Base-by-base conservation (phyloP, 1,140 invertebrate species). In the Lordiphosa stackelbergi region DNA sequence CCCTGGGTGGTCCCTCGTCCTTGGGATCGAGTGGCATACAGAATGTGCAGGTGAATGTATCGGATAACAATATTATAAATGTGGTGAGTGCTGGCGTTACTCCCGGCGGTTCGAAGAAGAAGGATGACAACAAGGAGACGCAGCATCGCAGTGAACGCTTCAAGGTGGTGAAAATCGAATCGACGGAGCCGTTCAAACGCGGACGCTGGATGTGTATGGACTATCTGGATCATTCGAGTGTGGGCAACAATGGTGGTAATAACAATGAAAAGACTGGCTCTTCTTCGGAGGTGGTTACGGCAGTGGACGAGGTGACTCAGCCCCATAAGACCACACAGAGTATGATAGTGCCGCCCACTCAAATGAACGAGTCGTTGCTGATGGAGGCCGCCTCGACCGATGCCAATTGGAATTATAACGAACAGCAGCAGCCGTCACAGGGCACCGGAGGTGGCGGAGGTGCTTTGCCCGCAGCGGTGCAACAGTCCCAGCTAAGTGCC, bases 141-240 rank as follows among this genome's bases (percentile, higher is more conserved):
- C 92, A 94, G 74, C 92, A 93, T 73, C 91, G 93, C 73, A 95
- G 94, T 88, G 94, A 95, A 87, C 90, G 96, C 61, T 98, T 98
- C 88, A 97, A 97, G 90, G 96, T 98, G 69, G 96, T 98, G 16
- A 98, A 98, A 91, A 96, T 98, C 60, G 96, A 97, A 88, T 97
- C 95, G 85, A 95, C 95, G 16, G 96, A 98, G 88, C 97, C 97
- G 4, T 97, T 98, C 81, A 94, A 94, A 69, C 91, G 97, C 37
- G 97, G 97, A 19, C 90, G 97, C 77, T 98, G 97, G 97, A 93
- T 94, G 72, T 98, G 96, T 89, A 95, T 97, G 92, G 97, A 98
- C 88, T 98, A 97, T 89, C 90, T 96, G 77, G 96, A 98, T 89
- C 94, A 96, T 85, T 92, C 81, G 35, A 85, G 73, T 53, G 85